These are phyloP conservation scores for Metalampra italica DNA, from an alignment of 2,888 invertebrate genomes.

Conservation along the genomic window DNA sequence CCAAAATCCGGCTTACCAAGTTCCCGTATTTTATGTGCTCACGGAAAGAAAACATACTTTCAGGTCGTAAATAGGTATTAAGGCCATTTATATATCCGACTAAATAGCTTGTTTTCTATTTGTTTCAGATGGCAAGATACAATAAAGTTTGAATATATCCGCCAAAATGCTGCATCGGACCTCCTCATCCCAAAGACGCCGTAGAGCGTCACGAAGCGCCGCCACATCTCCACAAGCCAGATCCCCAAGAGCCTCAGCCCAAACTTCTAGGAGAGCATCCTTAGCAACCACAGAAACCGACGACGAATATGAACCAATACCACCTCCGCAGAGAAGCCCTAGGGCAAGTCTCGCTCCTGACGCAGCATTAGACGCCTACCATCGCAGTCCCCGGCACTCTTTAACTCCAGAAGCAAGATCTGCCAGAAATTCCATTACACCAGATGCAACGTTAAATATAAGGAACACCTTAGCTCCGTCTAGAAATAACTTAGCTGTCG, in stretches of 20 bases:
- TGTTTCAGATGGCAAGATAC: constrained; percentile 6
- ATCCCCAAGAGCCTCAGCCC: constrained; percentile 67
- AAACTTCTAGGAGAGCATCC: constrained; percentile 76
- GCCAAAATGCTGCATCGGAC: constrained; percentile 80
- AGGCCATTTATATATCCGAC: not conserved
- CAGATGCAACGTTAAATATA: constrained; percentile 76
- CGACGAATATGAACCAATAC: constrained; percentile 66
- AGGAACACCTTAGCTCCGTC: constrained; percentile 77
- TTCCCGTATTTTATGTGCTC: constrained; percentile 26
- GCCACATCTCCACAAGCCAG: constrained; percentile 81
- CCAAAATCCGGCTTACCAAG: constrained; percentile 30
- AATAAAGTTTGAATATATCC: not conserved
- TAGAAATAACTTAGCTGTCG: constrained; percentile 80
- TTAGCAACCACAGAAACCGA: constrained; percentile 81
- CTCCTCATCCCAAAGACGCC: constrained; percentile 82
- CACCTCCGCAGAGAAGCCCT: constrained; percentile 67
- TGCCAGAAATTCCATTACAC: constrained; percentile 81
- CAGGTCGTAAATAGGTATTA: constrained; percentile 10
- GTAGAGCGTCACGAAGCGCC: constrained; percentile 82
- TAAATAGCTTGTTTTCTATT: not conserved
- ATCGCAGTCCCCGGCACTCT: constrained; percentile 77
- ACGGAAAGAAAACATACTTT: constrained; percentile 17
- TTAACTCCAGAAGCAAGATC: constrained; percentile 77
- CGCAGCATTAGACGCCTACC: constrained; percentile 67
- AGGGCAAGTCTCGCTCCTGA: constrained; percentile 80